A percentile compares a stretch with the other conserved stretches of the same genome.
These are phyloP conservation scores for Papilio protenor DNA, from an alignment of 2,888 invertebrate species.

Conservation along the genomic window DNA sequence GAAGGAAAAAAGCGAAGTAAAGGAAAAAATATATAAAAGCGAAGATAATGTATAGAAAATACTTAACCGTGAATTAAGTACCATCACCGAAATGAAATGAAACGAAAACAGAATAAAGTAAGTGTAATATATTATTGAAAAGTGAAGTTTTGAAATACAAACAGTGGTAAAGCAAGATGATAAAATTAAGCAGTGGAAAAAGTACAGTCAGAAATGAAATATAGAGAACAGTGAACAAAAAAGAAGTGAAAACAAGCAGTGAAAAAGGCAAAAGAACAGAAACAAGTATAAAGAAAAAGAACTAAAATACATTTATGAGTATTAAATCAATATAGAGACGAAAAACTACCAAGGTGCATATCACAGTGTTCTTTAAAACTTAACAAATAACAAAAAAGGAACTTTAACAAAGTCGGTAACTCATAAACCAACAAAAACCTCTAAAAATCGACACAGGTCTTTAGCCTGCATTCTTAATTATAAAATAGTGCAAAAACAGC, in stretches of 20 bases:
- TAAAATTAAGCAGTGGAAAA: constrained; percentile 5
- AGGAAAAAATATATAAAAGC: background rate
- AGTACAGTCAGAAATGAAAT: background rate
- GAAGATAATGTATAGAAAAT: background rate
- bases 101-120: constrained; percentile 9
- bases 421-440: background rate
- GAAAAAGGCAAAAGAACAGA: constrained; percentile 13
- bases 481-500: constrained; percentile 62
- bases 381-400: constrained; percentile 61
- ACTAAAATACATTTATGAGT: constrained; percentile 35
- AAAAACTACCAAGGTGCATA: constrained; percentile 72
- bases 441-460: background rate
- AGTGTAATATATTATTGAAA: constrained; percentile 3
- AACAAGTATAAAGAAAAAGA: constrained; percentile 25
- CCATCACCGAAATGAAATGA: background rate
- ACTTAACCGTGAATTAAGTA: background rate
- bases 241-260: constrained; percentile 8
- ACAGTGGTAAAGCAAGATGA: constrained; percentile 6
- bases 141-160: constrained; percentile 12
- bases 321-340: constrained; percentile 42
- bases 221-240: background rate
- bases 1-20: constrained; percentile 4
- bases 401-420: constrained; percentile 54
- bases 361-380: constrained; percentile 78
- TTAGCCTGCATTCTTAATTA: constrained; percentile 34